Evolutionary conservation across 2,888 invertebrate species (phyloP).

Genomic region (Lepidonotus clava): DNA sequence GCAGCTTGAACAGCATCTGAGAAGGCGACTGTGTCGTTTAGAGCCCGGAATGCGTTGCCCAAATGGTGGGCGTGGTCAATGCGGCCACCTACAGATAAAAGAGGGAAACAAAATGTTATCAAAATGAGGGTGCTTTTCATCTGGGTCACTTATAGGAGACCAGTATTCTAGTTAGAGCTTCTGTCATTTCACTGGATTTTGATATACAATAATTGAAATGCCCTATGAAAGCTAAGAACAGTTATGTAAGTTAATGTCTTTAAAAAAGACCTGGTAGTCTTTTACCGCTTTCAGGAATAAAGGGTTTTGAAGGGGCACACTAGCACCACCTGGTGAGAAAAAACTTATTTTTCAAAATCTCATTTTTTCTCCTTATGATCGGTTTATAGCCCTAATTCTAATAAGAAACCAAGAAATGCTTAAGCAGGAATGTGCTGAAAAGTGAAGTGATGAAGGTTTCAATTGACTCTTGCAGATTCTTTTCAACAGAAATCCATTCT

Average conservation of each 20-base stretch:
- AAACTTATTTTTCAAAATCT: too few species aligned
- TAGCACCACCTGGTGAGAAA: too few species aligned
- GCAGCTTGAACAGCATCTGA: slow-evolving; percentile 86
- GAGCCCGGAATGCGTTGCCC: slow-evolving; percentile 83
- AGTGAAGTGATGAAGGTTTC: too few species aligned
- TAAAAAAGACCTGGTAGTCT: neutral
- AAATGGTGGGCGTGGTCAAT: slow-evolving; percentile 83
- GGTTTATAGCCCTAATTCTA: too few species aligned
- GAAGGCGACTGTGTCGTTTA: slow-evolving; percentile 90
- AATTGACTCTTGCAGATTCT: too few species aligned
- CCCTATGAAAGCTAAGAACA: neutral
- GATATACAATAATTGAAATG: neutral
- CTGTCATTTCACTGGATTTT: neutral
- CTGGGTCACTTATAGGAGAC: neutral
- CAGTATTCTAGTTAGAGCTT: neutral
- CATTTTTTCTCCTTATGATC: too few species aligned
- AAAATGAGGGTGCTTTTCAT: neutral
- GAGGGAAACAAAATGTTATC: neutral
- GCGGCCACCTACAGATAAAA: slow-evolving; percentile 71
- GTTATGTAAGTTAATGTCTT: neutral
- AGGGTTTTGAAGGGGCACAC: too few species aligned
- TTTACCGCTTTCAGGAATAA: too few species aligned
- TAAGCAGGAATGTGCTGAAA: too few species aligned
- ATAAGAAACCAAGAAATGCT: too few species aligned
- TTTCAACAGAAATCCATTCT: too few species aligned